A percentile compares a stretch with the other conserved stretches of the same genome.
phyloP scores from a whole-genome alignment of 2,113 vertebrate species.

The Drymodes brunneopygia region DNA sequence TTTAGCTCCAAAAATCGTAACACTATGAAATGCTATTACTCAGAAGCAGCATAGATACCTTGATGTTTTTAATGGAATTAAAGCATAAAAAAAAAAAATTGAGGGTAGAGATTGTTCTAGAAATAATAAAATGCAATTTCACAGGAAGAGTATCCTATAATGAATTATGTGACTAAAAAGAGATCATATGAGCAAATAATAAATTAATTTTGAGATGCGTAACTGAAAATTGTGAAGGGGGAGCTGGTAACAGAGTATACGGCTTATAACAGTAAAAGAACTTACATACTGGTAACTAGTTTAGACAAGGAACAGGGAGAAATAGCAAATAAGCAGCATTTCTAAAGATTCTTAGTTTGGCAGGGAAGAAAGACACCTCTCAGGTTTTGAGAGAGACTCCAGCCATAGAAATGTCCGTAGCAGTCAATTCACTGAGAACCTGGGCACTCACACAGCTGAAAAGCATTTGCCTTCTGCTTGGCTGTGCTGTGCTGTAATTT shows the following conservation, averaged over 20 bases:
- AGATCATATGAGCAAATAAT: not conserved
- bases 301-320: not conserved
- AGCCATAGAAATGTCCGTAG: rapidly evolving
- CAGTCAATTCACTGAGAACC: not conserved
- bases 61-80: not conserved
- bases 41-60: not conserved
- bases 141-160: not conserved
- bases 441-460: not conserved
- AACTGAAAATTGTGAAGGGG: not conserved
- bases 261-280: not conserved
- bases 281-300: not conserved
- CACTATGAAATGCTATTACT: not conserved
- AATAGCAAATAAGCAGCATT: not conserved
- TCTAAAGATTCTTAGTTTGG: not conserved
- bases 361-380: not conserved
- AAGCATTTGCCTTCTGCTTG: not conserved
- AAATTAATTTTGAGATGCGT: not conserved
- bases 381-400: not conserved
- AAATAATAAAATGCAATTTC: not conserved
- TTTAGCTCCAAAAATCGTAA: not conserved
- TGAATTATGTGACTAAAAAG: not conserved
- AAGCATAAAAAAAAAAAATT: not conserved
- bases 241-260: not conserved
- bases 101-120: not conserved
- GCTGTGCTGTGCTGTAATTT: not conserved